Conservation (phyloP, 2,797 vertebrate genomes). For the Pseudochirops cupreus region DNA sequence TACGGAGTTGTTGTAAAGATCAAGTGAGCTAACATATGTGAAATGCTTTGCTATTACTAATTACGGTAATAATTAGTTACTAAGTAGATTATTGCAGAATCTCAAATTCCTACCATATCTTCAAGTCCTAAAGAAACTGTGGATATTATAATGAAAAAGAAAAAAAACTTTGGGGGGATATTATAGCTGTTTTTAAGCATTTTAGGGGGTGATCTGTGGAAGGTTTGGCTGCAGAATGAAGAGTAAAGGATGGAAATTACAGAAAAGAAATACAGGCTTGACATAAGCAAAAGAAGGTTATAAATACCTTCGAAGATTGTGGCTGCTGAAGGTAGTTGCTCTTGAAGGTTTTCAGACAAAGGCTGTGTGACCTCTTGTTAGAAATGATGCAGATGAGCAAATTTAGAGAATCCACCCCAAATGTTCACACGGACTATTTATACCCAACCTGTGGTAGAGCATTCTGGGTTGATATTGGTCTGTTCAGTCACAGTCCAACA, state of each 20-base stretch:
- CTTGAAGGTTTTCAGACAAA: neutral
- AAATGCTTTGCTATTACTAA: neutral
- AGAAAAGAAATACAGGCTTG: neutral
- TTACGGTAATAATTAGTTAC: neutral
- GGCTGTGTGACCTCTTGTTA: neutral
- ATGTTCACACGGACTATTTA: too few relatives aligned
- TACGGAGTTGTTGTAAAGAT: neutral
- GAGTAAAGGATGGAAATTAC: neutral
- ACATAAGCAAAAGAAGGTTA: neutral
- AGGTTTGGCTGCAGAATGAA: neutral
- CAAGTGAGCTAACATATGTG: neutral
- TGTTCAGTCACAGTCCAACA: too few relatives aligned
- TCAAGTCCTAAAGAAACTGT: neutral
- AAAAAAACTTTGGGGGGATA: neutral
- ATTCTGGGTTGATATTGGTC: too few relatives aligned
- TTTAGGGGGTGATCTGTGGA: neutral
- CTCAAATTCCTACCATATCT: neutral
- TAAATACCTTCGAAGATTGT: neutral
- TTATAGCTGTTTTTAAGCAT: neutral
- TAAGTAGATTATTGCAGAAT: neutral
- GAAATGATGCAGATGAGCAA: too few relatives aligned
- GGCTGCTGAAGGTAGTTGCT: neutral
- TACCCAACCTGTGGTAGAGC: too few relatives aligned
- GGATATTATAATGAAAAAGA: neutral
- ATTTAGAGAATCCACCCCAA: too few relatives aligned